phyloP scores from a whole-genome alignment of 2,888 invertebrate genomes.

The Petrolisthes manimaculis region DNA sequence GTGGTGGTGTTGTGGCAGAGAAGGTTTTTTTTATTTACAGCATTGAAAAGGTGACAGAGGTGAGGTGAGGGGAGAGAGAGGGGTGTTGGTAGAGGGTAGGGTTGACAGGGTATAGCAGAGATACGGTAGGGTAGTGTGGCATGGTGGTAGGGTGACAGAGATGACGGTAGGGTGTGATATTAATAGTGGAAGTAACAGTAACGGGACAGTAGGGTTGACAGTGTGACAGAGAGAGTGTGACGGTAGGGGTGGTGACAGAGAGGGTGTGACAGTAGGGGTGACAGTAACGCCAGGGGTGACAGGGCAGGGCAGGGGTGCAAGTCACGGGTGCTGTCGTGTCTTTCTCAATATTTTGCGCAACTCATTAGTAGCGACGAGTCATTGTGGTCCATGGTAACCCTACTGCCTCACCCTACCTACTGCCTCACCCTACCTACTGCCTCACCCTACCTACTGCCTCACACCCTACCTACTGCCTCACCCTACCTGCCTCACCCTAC shows the following conservation, averaged over 20 bases:
- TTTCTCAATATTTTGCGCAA: conserved; percentile 1
- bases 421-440: too few species aligned
- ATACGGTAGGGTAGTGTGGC: not conserved
- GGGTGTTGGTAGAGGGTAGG: not conserved
- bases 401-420: not conserved
- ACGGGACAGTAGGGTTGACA: not conserved
- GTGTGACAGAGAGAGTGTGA: not conserved
- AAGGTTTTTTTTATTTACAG: too few species aligned
- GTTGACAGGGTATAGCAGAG: not conserved
- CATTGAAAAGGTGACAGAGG: too few species aligned
- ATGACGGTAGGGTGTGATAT: not conserved
- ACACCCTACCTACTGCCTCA: not conserved
- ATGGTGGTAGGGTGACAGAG: not conserved
- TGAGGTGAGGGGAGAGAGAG: not conserved
- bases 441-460: not conserved
- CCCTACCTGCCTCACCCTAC: not conserved
- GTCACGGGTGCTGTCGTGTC: not conserved
- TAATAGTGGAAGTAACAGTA: not conserved
- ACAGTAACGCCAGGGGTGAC: not conserved
- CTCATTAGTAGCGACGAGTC: not conserved
- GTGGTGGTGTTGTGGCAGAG: too few species aligned
- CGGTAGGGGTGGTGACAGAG: not conserved
- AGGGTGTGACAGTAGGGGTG: not conserved
- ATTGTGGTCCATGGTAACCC: not conserved
- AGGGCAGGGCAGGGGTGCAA: not conserved